Evolutionary conservation across 1,140 invertebrate genomes (phyloP), one percentile per base, ranked within the genome.

Genomic region (Ceratina australensis): DNA sequence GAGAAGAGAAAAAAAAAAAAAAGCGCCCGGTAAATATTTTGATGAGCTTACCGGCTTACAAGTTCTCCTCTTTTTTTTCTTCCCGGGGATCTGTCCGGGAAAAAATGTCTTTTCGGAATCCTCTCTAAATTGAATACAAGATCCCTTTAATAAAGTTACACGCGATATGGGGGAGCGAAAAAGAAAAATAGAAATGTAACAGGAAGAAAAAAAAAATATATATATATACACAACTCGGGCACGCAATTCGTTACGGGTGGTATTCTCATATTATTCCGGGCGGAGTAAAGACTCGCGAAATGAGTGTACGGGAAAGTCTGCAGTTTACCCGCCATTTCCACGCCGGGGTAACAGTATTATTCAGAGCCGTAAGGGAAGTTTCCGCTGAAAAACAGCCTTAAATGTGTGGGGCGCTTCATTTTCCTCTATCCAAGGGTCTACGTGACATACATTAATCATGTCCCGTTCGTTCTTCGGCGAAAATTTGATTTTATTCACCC

Each of bases 401-500:
- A 83, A 79, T 54, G 77, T 52, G 65, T 52, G 52, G 28, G 26
- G 59, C 42, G 49, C 64, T 67, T 83, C 82, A 79, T 83, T 83
- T 83, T 63, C 81, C 71, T 56, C 77, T 82, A 69, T 66, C 69
- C 72, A 4, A 42, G 26, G 61, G 63, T 47, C 77, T 84, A 83
- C 76, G 82, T 84, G 81, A 80, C 61, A 83, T 84, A 83, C 82
- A 84, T 84, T 84, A 84, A 84, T 84, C 82, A 84, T 77, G 77
- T 71, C 52, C 50, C 49, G 69, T 66, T 79, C 75, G 80, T 73
- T 79, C 75, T 83, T 83, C 63, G 74, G 54, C 80, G 80, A 82
- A 79, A 83, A 83, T 83, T 83, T 83, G 81, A 83, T 83, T 82
- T 83, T 83, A 82, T 83, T 83, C 81, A 79, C 81, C 81, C 80